A percentile compares a stretch with the other conserved stretches of the same genome.
Conservation (phyloP, 2,113 vertebrate genomes). For the Probosciger aterrimus region DNA sequence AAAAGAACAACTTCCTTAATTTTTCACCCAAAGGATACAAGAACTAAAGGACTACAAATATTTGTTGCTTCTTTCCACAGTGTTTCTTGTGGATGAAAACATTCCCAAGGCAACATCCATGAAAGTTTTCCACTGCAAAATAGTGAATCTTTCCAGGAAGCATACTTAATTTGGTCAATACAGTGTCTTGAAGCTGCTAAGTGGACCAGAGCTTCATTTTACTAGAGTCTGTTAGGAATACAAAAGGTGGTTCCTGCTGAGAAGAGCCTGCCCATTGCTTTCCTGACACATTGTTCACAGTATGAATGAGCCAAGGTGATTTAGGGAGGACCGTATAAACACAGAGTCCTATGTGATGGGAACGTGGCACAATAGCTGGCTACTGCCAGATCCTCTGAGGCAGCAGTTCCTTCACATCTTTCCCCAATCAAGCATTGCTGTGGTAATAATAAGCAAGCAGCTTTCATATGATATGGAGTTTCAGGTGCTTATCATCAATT, state of each 20-base stretch:
- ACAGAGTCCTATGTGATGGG: fast-evolving
- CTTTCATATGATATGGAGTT: not conserved
- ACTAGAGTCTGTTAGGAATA: not conserved
- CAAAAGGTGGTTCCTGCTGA: not conserved
- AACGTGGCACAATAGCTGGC: not conserved
- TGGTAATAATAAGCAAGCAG: not conserved
- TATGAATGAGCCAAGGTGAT: not conserved
- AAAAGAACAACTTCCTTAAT: not conserved
- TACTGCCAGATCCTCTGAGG: not conserved
- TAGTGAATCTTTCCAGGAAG: not conserved
- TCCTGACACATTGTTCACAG: not conserved
- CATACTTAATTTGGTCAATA: not conserved
- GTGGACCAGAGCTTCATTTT: not conserved
- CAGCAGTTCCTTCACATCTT: not conserved
- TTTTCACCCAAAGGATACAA: not conserved
- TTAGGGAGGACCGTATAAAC: not conserved
- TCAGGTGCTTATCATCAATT: not conserved
- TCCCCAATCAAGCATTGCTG: not conserved
- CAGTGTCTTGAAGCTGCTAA: not conserved
- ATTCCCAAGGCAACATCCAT: not conserved
- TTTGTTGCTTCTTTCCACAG: not conserved
- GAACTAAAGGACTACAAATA: not conserved
- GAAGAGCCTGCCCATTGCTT: not conserved
- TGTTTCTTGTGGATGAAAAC: not conserved
- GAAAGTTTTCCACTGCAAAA: not conserved